Evolutionary conservation across 2,797 vertebrate species (phyloP), one percentile per base, ranked within the genome.

Genomic region (Microctenopoma stevenorrisi): DNA sequence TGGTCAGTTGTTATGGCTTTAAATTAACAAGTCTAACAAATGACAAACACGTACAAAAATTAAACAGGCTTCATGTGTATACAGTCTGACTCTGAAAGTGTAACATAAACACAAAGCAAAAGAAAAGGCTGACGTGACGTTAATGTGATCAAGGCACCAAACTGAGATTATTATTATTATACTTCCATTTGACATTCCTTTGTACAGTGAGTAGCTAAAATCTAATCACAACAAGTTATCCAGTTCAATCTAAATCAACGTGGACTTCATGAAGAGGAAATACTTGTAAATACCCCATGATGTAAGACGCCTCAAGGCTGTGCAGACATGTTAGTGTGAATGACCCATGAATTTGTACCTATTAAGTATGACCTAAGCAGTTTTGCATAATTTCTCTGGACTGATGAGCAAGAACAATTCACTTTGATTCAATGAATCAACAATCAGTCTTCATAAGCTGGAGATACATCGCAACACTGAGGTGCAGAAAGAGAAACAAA

Each of bases 101-200:
- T 61, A 5, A 64, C 72, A 53, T 49, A 42, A 79, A 69, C 12
- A 33, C 1, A 72, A 53, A 79, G 30, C 25, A 72, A 61, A 80
- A 78, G 3, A 70, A 69, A 76, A 72, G 30, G 52, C 70, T 2
- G 57, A 55, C 4, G n/a, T 60, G 26, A 57, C 16, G 16, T 46
- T 50, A 40, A 26, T 35, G 40, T 56, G 53, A 79, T 72, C 73
- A 89, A 91, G 89, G 87, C 90, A 89, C 83, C 44, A 26, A 64
- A 65, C 25, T 71, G 37, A 82, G 68, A 54, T 59, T 35, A n/a
- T 43, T 49, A 18, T 18, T 18, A 18, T 18, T 18, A 18, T 7
- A 38, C 37, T 61, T 72, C 70, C 37, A 68, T 67, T 38, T 51
- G 7, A 69, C 16, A 71, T 74, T 74, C 58, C 46, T 67, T 59